These are phyloP conservation scores for Lysandra coridon DNA, from an alignment of 2,888 invertebrate species.

Conservation along the genomic window DNA sequence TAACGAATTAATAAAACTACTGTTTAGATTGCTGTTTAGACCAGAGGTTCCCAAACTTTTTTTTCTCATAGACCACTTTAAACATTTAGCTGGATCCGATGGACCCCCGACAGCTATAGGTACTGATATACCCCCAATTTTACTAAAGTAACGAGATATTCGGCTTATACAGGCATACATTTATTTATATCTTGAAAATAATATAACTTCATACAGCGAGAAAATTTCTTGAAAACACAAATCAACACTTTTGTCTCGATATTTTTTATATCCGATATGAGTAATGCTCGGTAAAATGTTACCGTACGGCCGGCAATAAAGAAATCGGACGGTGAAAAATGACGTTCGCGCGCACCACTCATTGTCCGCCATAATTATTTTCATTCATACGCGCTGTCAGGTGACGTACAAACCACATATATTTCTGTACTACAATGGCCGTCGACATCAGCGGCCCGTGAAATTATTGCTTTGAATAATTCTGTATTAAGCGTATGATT, in stretches of 20 bases:
- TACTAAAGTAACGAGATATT: no score
- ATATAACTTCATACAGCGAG: neutral
- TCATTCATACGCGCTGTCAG: constrained; percentile 53
- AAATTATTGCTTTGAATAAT: constrained; percentile 42
- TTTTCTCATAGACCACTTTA: no score
- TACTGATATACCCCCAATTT: no score
- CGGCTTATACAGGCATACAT: neutral
- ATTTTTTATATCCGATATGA: neutral
- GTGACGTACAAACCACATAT: constrained; percentile 51
- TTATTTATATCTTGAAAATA: neutral
- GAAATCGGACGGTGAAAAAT: constrained; percentile 69
- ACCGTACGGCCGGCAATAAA: constrained; percentile 64
- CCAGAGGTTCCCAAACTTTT: no score
- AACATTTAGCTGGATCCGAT: no score
- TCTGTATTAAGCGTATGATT: constrained; percentile 39
- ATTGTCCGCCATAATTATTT: constrained; percentile 61
- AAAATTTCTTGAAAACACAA: neutral
- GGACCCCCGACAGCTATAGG: no score
- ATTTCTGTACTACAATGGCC: constrained; percentile 47
- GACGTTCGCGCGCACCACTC: constrained; percentile 62
- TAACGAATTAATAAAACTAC: no score
- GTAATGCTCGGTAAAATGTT: constrained; percentile 54
- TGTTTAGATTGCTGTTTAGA: no score
- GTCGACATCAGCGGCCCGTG: constrained; percentile 40
- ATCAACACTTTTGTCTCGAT: neutral